Conservation (phyloP, 2,113 vertebrate species). For the Paratilapia polleni region DNA sequence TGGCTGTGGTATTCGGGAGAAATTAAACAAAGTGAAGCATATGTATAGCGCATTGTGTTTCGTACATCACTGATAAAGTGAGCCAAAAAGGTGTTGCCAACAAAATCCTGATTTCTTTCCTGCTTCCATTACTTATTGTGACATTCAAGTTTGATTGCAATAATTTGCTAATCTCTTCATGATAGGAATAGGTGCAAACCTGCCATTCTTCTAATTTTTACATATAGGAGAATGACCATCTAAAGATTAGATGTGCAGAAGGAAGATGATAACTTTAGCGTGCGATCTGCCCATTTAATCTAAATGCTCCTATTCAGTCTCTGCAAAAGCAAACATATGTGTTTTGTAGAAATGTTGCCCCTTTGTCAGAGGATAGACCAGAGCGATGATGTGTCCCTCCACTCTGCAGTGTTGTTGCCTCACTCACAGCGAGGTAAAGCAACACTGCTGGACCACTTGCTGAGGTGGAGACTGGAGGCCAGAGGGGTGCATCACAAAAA, state of each 20-base stretch:
- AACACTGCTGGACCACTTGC: slow-evolving; percentile 42
- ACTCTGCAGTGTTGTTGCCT: slow-evolving; percentile 38
- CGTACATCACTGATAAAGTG: background rate
- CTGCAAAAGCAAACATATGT: slow-evolving; percentile 15
- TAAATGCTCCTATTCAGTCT: background rate
- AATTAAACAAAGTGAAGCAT: slow-evolving; percentile 6
- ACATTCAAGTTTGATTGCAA: background rate
- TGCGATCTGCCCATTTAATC: slow-evolving; percentile 4
- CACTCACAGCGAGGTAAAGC: slow-evolving; percentile 46
- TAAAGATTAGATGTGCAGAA: background rate
- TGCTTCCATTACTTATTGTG: background rate
- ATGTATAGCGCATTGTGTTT: background rate
- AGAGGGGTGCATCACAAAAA: slow-evolving; percentile 37
- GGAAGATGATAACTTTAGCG: background rate
- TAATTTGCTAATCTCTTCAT: slow-evolving; percentile 7
- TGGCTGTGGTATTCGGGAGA: background rate
- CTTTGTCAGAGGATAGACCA: background rate
- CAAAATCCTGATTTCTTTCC: background rate
- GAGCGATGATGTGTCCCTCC: slow-evolving; percentile 34
- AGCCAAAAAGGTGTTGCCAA: background rate
- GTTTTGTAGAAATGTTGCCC: background rate
- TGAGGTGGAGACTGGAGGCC: slow-evolving; percentile 46
- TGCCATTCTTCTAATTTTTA: background rate
- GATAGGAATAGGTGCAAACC: background rate
- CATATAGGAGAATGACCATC: background rate